Percentiles rank a stretch among this genome's conserved stretches.
Evolutionary conservation across 30 jellyfish, hydroid and myxozoan species (phyloP).

Genomic region (Cassiopea xamachana): DNA sequence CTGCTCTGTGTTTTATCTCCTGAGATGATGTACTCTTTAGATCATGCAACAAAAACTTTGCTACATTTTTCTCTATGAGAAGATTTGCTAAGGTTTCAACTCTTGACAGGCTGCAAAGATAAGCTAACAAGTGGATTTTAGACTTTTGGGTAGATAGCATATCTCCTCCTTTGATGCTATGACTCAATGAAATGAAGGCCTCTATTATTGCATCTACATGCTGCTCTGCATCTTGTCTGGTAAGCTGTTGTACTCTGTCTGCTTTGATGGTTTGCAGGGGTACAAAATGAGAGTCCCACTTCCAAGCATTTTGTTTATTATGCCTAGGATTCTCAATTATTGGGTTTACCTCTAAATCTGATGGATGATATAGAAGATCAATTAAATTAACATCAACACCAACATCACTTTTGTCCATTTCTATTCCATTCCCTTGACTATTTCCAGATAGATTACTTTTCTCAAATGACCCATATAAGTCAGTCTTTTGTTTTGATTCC

Average conservation of each 20-base stretch:
- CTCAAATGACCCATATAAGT: slow-evolving; percentile 14
- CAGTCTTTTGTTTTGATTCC: slow-evolving; percentile 38
- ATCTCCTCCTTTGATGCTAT: slow-evolving; percentile 4
- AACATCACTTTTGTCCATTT: not conserved
- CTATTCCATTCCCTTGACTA: slow-evolving; percentile 5
- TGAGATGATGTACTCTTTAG: slow-evolving; percentile 60
- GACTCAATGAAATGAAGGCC: not conserved
- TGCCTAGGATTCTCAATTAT: slow-evolving; percentile 80
- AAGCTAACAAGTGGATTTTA: slow-evolving; percentile 60
- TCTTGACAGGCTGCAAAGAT: slow-evolving; percentile 59
- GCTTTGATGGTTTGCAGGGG: slow-evolving; percentile 48
- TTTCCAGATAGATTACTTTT: not conserved
- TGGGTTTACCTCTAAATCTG: slow-evolving; percentile 83
- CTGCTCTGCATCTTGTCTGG: slow-evolving; percentile 48
- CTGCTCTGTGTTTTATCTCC: slow-evolving; percentile 79
- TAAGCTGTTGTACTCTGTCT: slow-evolving; percentile 29
- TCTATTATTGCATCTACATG: slow-evolving; percentile 42
- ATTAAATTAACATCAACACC: slow-evolving; percentile 69
- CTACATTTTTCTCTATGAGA: slow-evolving; percentile 58
- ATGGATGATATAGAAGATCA: slow-evolving; percentile 86
- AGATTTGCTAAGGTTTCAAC: slow-evolving; percentile 72
- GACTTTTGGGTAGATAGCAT: slow-evolving; percentile 31
- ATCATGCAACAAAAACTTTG: slow-evolving; percentile 54
- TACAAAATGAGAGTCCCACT: slow-evolving; percentile 79
- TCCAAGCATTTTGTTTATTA: slow-evolving; percentile 47